These are phyloP conservation scores for Autographa gamma DNA, from an alignment of 2,888 invertebrate genomes.

Conservation along the genomic window DNA sequence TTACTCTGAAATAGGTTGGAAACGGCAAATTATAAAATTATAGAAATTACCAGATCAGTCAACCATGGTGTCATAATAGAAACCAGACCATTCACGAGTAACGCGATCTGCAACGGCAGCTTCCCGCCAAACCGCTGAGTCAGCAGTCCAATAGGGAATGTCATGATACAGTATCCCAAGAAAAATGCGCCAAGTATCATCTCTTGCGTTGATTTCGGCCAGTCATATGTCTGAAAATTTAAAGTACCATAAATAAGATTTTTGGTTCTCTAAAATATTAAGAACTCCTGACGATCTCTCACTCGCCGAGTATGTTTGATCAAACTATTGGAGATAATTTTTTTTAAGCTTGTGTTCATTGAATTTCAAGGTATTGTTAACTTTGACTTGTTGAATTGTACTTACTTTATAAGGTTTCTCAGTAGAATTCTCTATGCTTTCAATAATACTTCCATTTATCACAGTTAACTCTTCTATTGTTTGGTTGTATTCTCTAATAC, in stretches of 20 bases:
- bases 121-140: constrained; percentile 91
- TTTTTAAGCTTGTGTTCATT: too few species aligned
- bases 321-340: too few species aligned
- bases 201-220: constrained; percentile 77
- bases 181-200: constrained; percentile 84
- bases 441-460: constrained; percentile 8
- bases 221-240: constrained; percentile 68
- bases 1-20: too few species aligned
- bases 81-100: constrained; percentile 70
- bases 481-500: neutral
- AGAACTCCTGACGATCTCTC: too few species aligned
- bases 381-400: neutral
- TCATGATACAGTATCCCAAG: constrained; percentile 85
- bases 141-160: constrained; percentile 88
- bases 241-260: neutral
- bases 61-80: constrained; percentile 73
- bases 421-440: constrained; percentile 6
- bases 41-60: constrained; percentile 66
- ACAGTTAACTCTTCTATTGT: neutral
- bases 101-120: constrained; percentile 81
- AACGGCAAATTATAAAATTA: too few species aligned
- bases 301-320: too few species aligned
- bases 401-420: constrained; percentile 28
- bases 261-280: too few species aligned
- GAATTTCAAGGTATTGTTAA: too few species aligned